Conservation (phyloP, 1,140 invertebrate species). For the Eciton burchellii region DNA sequence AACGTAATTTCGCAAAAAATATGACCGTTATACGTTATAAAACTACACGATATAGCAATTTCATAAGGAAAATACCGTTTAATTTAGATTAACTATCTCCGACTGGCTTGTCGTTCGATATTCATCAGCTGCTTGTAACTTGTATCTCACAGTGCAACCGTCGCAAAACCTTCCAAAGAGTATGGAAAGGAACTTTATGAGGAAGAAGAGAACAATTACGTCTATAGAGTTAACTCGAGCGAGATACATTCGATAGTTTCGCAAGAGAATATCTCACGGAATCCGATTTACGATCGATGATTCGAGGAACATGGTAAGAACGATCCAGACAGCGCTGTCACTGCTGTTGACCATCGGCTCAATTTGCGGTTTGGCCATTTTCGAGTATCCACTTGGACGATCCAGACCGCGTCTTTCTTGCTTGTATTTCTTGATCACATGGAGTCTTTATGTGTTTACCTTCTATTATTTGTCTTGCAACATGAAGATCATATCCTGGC, state of each 20-base stretch:
- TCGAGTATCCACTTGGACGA: conserved; percentile 35
- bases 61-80: not conserved
- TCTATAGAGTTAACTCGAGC: too few species aligned
- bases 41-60: not conserved
- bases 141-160: not conserved
- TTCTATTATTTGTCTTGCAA: not conserved
- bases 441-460: conserved; percentile 2
- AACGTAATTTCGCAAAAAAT: not conserved
- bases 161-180: not conserved
- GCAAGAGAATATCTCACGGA: not conserved
- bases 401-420: not conserved
- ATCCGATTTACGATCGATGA: not conserved
- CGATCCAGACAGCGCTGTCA: not conserved
- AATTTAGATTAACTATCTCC: not conserved
- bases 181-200: not conserved
- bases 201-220: not conserved
- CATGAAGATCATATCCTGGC: not conserved
- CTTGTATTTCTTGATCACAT: conserved; percentile 3
- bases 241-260: not conserved
- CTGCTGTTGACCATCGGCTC: conserved; percentile 10
- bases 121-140: not conserved
- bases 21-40: not conserved
- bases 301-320: not conserved
- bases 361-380: not conserved
- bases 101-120: not conserved